Conservation (phyloP, 2,113 vertebrate genomes). For the Stigmatopora nigra region DNA sequence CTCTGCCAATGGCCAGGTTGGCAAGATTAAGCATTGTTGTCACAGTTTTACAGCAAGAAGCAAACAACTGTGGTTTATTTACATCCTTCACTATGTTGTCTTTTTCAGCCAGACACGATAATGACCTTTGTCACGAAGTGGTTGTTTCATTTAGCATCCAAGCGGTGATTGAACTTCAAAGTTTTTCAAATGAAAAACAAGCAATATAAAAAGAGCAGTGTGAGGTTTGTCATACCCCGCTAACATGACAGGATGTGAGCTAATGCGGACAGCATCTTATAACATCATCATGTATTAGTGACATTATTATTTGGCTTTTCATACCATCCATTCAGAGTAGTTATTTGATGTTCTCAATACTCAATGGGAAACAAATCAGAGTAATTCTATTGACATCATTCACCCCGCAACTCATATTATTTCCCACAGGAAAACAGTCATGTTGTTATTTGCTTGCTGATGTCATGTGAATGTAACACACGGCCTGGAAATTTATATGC, state of each 20-base stretch:
- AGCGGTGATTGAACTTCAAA: constrained; percentile 40
- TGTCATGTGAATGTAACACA: constrained; percentile 4
- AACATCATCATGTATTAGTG: constrained; percentile 1
- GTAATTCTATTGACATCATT: background rate
- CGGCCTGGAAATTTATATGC: background rate
- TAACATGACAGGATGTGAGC: constrained; percentile 24
- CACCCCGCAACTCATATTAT: background rate
- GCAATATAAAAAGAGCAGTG: constrained; percentile 21
- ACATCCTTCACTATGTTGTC: background rate
- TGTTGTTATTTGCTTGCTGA: constrained; percentile 4
- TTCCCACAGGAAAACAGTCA: too few species aligned
- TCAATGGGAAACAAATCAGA: background rate
- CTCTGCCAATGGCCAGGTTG: constrained; percentile 18
- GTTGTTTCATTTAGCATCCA: constrained; percentile 26
- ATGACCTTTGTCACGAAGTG: constrained; percentile 16
- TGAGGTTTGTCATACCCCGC: constrained; percentile 24
- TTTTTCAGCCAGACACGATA: constrained; percentile 3
- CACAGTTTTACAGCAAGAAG: background rate
- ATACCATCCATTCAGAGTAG: background rate
- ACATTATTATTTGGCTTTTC: background rate
- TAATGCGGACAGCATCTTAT: background rate
- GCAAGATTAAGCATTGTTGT: constrained; percentile 11
- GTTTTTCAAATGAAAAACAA: constrained; percentile 37
- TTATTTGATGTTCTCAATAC: background rate
- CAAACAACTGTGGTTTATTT: background rate